Conservation (phyloP, 2,797 vertebrate species). For the Nyctibius grandis region DNA sequence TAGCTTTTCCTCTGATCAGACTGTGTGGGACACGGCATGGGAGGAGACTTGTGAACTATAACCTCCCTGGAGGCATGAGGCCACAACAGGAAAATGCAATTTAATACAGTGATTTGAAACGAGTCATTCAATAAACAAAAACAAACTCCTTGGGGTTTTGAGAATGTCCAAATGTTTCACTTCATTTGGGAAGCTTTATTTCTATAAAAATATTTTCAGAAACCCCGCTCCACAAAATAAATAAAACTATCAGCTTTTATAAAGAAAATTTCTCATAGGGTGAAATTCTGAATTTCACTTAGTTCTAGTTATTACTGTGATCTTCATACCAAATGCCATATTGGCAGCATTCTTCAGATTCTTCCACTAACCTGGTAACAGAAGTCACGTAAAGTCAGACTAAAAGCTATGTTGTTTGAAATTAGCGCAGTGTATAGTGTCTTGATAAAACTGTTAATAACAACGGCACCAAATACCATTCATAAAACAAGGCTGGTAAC, state of each 20-base stretch:
- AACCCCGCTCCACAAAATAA: neutral
- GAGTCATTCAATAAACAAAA: slow-evolving; percentile 13
- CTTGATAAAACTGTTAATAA: neutral
- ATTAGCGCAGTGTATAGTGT: neutral
- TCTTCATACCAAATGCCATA: neutral
- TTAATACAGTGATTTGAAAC: neutral
- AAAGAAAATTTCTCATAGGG: neutral
- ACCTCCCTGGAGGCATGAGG: neutral
- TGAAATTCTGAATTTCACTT: neutral
- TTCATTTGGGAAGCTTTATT: neutral
- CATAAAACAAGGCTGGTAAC: neutral
- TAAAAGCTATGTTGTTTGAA: neutral
- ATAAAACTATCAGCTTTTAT: neutral
- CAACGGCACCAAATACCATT: neutral
- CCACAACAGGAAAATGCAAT: slow-evolving; percentile 24
- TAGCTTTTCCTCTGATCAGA: neutral
- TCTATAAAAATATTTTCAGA: neutral
- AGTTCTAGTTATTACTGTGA: neutral
- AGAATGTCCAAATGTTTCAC: neutral
- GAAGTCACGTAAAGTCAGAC: neutral
- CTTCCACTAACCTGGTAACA: neutral
- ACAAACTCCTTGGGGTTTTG: neutral
- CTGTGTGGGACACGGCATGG: neutral
- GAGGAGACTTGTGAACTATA: neutral
- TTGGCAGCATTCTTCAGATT: neutral